Conservation (phyloP, 2,888 invertebrate genomes). For the Cheilosia scutellata region DNA sequence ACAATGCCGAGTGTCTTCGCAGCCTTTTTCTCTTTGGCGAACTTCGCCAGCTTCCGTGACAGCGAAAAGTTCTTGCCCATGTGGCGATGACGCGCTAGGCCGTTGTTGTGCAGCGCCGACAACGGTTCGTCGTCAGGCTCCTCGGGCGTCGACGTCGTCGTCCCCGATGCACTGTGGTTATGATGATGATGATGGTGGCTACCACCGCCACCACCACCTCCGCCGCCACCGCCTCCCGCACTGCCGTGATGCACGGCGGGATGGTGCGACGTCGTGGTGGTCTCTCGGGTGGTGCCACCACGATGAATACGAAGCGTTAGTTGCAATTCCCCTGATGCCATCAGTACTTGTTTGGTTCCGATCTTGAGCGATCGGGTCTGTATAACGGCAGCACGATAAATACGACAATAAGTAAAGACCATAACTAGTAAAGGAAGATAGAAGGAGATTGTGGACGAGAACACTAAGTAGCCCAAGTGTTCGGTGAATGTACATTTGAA, state of each 20-base stretch:
- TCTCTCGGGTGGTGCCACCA: conserved; percentile 91
- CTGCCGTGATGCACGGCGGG: conserved; percentile 81
- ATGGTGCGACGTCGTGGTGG: conserved; percentile 80
- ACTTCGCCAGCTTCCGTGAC: conserved; percentile 96
- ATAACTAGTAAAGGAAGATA: conserved; percentile 98
- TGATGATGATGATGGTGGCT: conserved; percentile 82
- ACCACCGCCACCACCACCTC: conserved; percentile 71
- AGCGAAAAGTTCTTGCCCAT: conserved; percentile 95
- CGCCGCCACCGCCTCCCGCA: conserved; percentile 84
- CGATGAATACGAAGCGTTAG: conserved; percentile 96
- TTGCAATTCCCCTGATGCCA: conserved; percentile 93
- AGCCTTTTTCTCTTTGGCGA: conserved; percentile 98
- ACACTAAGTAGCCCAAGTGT: conserved; percentile 97
- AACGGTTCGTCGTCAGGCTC: conserved; percentile 89
- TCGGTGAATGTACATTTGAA: conserved; percentile 98
- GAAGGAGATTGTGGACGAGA: conserved; percentile 99
- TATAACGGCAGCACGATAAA: conserved; percentile 96
- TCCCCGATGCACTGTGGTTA: conserved; percentile 82
- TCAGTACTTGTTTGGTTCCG: conserved; percentile 95
- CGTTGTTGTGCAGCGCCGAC: conserved; percentile 91
- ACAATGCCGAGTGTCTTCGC: conserved; percentile 98
- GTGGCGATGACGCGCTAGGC: conserved; percentile 89
- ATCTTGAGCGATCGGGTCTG: conserved; percentile 95
- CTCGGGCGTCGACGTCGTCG: conserved; percentile 88
- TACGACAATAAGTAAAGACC: conserved; percentile 98